phyloP scores from a whole-genome alignment of 2,888 invertebrate species.

The Clistopyga incitator region DNA sequence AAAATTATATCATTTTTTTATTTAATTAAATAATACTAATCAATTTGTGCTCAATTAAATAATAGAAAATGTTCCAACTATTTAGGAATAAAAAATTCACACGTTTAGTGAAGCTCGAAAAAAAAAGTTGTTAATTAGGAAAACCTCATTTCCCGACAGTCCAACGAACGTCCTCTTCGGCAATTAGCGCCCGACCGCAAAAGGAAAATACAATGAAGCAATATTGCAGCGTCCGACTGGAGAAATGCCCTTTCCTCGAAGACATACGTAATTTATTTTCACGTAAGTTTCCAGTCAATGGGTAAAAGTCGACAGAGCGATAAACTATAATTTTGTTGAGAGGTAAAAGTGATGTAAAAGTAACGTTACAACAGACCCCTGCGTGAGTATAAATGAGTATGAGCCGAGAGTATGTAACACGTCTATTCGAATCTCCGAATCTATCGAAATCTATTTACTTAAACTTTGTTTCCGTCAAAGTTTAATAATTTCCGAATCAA shows the following conservation, averaged over 20 bases:
- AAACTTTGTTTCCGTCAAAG: no score
- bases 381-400: slow-evolving; percentile 5
- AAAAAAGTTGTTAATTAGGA: neutral
- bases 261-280: slow-evolving; percentile 1
- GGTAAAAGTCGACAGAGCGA: slow-evolving; percentile 10
- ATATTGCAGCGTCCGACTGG: neutral
- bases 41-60: no score
- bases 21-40: no score
- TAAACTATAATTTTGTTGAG: slow-evolving; percentile 6
- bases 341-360: neutral
- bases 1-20: no score
- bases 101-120: no score
- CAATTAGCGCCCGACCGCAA: neutral
- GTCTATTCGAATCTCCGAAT: no score
- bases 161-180: neutral
- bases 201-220: neutral
- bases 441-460: no score
- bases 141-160: neutral
- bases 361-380: neutral
- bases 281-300: slow-evolving; percentile 8
- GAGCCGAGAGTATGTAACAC: neutral
- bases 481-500: no score
- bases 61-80: no score
- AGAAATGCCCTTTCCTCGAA: neutral
- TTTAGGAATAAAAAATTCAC: neutral